Base-by-base conservation (phyloP, 2,888 invertebrate species). In the Lasioglossum zephyrum region DNA sequence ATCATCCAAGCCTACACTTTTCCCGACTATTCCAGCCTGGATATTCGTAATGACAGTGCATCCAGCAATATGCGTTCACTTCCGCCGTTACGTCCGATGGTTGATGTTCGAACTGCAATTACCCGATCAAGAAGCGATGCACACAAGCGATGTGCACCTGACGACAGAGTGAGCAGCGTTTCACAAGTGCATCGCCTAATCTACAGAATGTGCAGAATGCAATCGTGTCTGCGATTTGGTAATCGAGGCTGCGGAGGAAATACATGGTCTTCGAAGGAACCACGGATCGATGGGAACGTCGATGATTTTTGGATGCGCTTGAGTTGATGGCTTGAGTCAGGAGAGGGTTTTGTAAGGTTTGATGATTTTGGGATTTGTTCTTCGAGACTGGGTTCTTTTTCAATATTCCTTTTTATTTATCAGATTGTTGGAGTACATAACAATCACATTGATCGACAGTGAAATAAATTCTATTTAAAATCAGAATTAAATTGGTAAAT, bases 81-180 rank as follows among this genome's bases (percentile, higher is more conserved):
- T 92, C 91, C 91, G 92, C 72, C 85, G 85, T 92, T 92, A 86
- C 91, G 82, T 73, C 49, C 69, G 39, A 22, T 11, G 11, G 9
- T 39, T 44, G 47, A n/a, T 4, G 69, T 1, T n/a, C 77, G 69
- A 60, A 74, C 36, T 75, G 82, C 81, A 82, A 87, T 88, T 87
- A 72, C 76, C 44, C 47, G 82, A 78, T 73, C 79, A 80, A 79
- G 81, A 49, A 82, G 77, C 72, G 87, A 47, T 31, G 73, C 57
- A 53, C 53, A 53, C 86, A 86, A 82, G 87, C 87, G 85, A 88
- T 89, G 87, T 81, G 79, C 83, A 66, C 66, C 60, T 41, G 87
- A 87, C 82, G 80, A 88, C 88, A 84, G 73, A 70, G 11, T n/a
- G 13, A 22, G 13, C 13, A 80, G 13, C 13, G 83, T 87, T 86